Base-by-base conservation (phyloP, 2,888 invertebrate species). In the Steromphala cineraria region DNA sequence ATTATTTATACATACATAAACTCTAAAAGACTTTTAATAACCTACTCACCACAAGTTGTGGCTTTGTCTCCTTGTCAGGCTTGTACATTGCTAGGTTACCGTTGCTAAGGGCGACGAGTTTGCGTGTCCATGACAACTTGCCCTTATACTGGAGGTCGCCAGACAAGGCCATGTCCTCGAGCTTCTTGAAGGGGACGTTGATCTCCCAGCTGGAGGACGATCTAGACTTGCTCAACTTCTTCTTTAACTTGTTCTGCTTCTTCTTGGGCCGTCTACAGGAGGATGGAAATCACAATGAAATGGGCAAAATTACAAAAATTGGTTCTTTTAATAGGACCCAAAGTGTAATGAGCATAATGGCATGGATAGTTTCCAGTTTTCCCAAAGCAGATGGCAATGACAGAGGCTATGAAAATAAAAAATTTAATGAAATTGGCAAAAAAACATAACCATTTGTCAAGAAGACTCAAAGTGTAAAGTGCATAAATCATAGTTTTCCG, bases 71-170 rank as follows among this genome's bases (percentile, higher is more conserved):
- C 31, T 89, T 90, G 52, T 91, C 91, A 10, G 87, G 87, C 81
- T 91, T 91, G 85, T 90, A 91, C 76, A 87, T 88, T 3, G 90
- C 85, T 82, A 92, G 78, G 75, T 87, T 84, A 15, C 89, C 88
- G 52, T 88, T 86, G 75, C 86, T 87, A n/a, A 91, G 82, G 67
- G 91, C 90, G 31, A 88, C 91, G 55, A 90, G 83, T 78, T 90
- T 87, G 19, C 87, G 86, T n/a, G 87, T 90, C 91, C 91, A 91
- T 24, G 88, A 85, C 56, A 91, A 85, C 80, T 90, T 90, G 67
- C 90, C 88, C 62, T 86, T 86, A 79, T 89, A 88, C 62, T 88
- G 85, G 17, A 92, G 88, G 71, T 91, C 91, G 10, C 91, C 92
- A 0, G 89, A 89, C 24, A 90, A 78, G 0, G 86, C 77, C 19